phyloP scores from a whole-genome alignment of 2,888 invertebrate species.

The Eupithecia exiguata region DNA sequence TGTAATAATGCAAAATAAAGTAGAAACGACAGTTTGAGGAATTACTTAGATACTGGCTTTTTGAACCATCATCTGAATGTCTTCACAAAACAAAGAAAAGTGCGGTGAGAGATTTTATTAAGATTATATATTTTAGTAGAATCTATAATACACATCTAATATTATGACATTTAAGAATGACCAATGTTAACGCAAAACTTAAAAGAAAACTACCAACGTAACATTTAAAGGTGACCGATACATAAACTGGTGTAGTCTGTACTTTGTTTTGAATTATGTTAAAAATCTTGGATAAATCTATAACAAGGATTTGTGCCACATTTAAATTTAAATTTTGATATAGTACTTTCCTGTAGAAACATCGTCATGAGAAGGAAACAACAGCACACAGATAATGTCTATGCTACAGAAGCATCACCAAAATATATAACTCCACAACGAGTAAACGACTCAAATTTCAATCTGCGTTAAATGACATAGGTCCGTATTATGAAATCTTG shows the following conservation, averaged over 20 bases:
- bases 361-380: constrained; percentile 25
- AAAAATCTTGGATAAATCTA: constrained; percentile 41
- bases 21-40: constrained; percentile 41
- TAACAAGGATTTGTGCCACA: constrained; percentile 61
- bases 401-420: constrained; percentile 38
- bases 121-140: constrained; percentile 65
- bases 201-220: constrained; percentile 64
- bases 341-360: constrained; percentile 32
- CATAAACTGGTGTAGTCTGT: constrained; percentile 57
- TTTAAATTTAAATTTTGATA: constrained; percentile 46
- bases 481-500: too few relatives aligned
- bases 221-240: constrained; percentile 56
- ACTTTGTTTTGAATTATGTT: constrained; percentile 35
- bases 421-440: constrained; percentile 20
- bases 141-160: constrained; percentile 76
- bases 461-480: constrained; percentile 28
- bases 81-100: constrained; percentile 59
- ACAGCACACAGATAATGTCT: constrained; percentile 38
- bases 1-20: constrained; percentile 43
- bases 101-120: constrained; percentile 58
- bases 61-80: constrained; percentile 51
- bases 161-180: constrained; percentile 77
- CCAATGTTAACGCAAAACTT: constrained; percentile 69
- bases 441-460: constrained; percentile 27
- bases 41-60: constrained; percentile 47